Conservation (phyloP, 2,113 vertebrate species). For the Argyrosomus japonicus region DNA sequence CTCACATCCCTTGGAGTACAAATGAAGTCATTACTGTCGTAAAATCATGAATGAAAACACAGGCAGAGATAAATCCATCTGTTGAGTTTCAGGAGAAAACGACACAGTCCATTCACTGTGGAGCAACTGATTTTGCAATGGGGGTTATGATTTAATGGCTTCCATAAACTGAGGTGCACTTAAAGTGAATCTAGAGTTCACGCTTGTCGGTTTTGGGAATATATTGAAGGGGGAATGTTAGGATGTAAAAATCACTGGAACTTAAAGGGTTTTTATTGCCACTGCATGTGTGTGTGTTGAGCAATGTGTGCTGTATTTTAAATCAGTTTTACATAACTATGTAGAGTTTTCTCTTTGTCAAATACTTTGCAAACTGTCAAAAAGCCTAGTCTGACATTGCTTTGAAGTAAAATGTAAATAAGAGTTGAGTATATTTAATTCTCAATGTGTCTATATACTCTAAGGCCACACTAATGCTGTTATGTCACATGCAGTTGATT, state of each 20-base stretch:
- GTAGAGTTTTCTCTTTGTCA: not conserved
- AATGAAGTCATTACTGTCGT: not conserved
- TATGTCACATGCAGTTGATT: slow-evolving; percentile 52
- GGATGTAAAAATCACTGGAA: not conserved
- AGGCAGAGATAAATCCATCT: not conserved
- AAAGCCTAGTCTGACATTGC: not conserved
- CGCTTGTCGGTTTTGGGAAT: not conserved
- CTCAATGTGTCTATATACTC: not conserved
- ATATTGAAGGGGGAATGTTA: not conserved
- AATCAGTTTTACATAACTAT: not conserved
- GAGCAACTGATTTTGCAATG: not conserved
- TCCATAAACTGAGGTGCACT: not conserved
- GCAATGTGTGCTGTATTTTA: not conserved
- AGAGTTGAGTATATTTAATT: not conserved
- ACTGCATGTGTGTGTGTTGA: not conserved
- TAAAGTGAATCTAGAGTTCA: too few species aligned
- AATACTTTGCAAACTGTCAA: not conserved
- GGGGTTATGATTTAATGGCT: not conserved
- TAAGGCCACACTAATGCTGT: slow-evolving; percentile 23
- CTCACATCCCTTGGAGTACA: slow-evolving; percentile 21
- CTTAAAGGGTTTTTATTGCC: not conserved
- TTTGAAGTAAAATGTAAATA: not conserved
- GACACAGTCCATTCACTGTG: not conserved
- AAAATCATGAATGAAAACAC: slow-evolving; percentile 45
- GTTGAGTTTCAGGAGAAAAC: not conserved